Evolutionary conservation across 2,797 vertebrate species (phyloP).

Genomic region (Onychomys torridus): DNA sequence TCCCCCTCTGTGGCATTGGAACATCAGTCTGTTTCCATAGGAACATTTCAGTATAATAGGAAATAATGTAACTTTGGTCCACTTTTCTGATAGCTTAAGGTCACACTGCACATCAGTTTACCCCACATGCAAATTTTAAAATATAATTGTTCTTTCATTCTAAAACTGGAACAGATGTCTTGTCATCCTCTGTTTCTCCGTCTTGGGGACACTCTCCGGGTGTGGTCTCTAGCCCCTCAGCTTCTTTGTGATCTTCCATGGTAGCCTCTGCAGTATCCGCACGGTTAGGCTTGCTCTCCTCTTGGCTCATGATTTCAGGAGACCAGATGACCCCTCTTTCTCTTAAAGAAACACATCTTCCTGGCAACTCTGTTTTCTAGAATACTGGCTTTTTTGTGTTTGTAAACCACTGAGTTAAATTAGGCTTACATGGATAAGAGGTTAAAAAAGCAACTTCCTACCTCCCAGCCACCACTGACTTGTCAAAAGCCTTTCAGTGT

Average conservation of each 20-base stretch:
- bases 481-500: background rate
- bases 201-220: slow-evolving; percentile 70
- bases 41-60: slow-evolving; percentile 78
- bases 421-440: background rate
- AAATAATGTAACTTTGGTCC: slow-evolving; percentile 88
- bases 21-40: slow-evolving; percentile 69
- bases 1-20: slow-evolving; percentile 75
- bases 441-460: background rate
- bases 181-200: slow-evolving; percentile 77
- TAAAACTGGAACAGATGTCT: slow-evolving; percentile 75
- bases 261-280: slow-evolving; percentile 55
- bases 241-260: slow-evolving; percentile 74
- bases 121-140: slow-evolving; percentile 83
- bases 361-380: background rate
- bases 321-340: background rate
- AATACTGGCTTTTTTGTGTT: background rate
- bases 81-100: slow-evolving; percentile 78
- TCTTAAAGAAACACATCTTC: background rate
- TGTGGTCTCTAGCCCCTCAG: slow-evolving; percentile 83
- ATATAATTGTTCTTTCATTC: slow-evolving; percentile 82
- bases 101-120: slow-evolving; percentile 76
- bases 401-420: background rate
- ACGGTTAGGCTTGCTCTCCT: slow-evolving; percentile 77
- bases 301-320: slow-evolving; percentile 83
- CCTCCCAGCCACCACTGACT: background rate